Conservation (phyloP, 2,113 vertebrate genomes). For the Cyanocitta stelleri region DNA sequence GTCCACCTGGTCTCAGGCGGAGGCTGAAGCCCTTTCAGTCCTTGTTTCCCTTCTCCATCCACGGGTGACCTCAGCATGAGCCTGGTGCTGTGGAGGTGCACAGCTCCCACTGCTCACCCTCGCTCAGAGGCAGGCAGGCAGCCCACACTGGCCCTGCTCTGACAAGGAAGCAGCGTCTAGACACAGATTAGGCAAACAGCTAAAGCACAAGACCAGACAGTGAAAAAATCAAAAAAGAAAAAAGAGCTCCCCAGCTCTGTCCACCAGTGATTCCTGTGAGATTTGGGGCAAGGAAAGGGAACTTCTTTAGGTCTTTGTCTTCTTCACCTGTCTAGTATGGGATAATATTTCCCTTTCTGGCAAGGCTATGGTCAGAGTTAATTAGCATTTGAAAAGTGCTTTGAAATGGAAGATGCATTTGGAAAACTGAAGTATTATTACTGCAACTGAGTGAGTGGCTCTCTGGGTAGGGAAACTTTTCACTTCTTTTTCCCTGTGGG, state of each 20-base stretch:
- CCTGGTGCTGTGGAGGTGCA: neutral
- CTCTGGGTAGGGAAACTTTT: neutral
- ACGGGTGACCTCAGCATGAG: fast-evolving
- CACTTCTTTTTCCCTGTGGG: neutral
- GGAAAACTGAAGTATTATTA: conserved; percentile 18
- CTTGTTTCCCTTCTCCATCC: neutral
- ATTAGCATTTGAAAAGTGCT: conserved; percentile 47
- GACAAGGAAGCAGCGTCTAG: neutral
- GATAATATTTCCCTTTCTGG: conserved; percentile 46
- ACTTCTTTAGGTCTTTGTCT: neutral
- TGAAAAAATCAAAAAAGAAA: neutral
- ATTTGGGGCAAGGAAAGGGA: neutral
- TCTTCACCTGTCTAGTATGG: neutral
- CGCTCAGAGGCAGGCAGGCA: neutral
- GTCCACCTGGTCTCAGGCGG: too few relatives aligned
- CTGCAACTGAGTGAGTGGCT: neutral
- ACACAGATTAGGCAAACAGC: neutral
- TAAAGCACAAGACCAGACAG: neutral
- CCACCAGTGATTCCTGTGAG: neutral
- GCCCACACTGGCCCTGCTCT: neutral
- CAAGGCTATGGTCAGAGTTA: neutral
- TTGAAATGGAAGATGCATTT: conserved; percentile 48
- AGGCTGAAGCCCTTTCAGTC: neutral
- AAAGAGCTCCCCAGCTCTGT: neutral
- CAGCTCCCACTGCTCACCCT: neutral